Conservation (phyloP, 2,113 vertebrate species). For the Emydocephalus ijimae region DNA sequence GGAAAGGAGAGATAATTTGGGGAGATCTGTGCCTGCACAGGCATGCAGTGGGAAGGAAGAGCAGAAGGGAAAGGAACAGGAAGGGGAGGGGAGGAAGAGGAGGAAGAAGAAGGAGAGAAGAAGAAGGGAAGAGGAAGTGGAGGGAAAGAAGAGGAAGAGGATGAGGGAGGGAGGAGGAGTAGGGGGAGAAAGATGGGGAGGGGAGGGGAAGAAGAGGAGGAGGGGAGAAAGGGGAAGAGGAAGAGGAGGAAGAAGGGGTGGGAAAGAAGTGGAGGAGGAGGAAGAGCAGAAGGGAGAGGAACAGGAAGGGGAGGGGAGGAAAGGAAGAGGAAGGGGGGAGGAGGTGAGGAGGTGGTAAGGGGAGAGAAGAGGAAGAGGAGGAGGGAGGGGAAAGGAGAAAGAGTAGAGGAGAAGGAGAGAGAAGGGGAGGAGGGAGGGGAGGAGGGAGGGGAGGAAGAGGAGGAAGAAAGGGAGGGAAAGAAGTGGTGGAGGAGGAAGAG, state of each 20-base stretch:
- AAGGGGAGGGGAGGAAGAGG: no score
- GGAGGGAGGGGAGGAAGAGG: no score
- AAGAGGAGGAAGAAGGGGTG: not conserved
- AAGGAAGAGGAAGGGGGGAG: not conserved
- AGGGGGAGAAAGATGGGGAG: no score
- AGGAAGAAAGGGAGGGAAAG: no score
- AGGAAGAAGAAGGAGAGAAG: no score
- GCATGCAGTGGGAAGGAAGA: constrained; percentile 72
- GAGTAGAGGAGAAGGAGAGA: no score
- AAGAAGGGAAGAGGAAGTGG: not conserved
- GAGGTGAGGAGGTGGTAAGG: no score
- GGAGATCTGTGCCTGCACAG: constrained; percentile 91
- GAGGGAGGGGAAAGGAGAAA: no score
- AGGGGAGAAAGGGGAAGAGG: no score
- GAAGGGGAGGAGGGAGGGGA: no score
- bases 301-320: no score
- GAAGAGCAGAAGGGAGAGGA: not conserved
- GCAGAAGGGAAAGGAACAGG: not conserved
- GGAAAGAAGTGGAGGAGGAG: not conserved
- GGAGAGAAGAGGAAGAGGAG: not conserved
- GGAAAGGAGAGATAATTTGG: constrained; percentile 90
- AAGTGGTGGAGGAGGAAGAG: not conserved
- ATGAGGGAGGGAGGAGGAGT: not conserved
- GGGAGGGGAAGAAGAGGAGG: not conserved
- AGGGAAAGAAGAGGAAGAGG: no score